These are phyloP conservation scores for Arrhamphus sclerolepis DNA, from an alignment of 2,797 vertebrate genomes.

Conservation along the genomic window DNA sequence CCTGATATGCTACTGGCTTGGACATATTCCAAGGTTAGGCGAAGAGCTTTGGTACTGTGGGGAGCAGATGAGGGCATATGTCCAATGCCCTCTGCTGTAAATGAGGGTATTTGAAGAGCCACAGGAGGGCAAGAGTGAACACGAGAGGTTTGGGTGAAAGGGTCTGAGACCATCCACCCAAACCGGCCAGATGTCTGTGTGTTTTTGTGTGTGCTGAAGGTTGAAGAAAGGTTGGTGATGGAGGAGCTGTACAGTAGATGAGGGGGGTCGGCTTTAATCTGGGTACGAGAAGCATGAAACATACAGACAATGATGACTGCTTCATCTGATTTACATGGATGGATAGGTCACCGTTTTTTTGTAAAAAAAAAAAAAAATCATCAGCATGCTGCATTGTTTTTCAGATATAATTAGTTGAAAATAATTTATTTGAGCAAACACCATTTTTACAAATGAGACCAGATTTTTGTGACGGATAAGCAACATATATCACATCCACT, in stretches of 20 bases:
- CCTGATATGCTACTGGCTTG: slow-evolving; percentile 48
- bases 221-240: neutral
- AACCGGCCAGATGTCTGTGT: slow-evolving; percentile 21
- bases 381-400: no score
- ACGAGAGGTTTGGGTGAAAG: slow-evolving; percentile 26
- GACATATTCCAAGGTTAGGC: slow-evolving; percentile 66
- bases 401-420: no score
- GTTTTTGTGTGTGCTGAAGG: slow-evolving; percentile 6
- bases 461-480: no score
- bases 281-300: no score
- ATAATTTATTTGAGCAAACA: no score
- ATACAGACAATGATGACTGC: no score
- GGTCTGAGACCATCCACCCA: slow-evolving; percentile 18
- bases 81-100: slow-evolving; percentile 60
- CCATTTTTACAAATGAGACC: no score
- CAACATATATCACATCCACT: no score
- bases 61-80: slow-evolving; percentile 54
- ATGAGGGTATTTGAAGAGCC: slow-evolving; percentile 45
- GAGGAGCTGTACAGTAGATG: neutral
- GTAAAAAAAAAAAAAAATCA: no score
- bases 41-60: slow-evolving; percentile 40
- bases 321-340: no score
- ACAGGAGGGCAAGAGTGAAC: slow-evolving; percentile 12
- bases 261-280: neutral
- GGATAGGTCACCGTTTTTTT: no score